Base-by-base conservation (phyloP, 2,888 invertebrate species). In the Leptinotarsa juncta region DNA sequence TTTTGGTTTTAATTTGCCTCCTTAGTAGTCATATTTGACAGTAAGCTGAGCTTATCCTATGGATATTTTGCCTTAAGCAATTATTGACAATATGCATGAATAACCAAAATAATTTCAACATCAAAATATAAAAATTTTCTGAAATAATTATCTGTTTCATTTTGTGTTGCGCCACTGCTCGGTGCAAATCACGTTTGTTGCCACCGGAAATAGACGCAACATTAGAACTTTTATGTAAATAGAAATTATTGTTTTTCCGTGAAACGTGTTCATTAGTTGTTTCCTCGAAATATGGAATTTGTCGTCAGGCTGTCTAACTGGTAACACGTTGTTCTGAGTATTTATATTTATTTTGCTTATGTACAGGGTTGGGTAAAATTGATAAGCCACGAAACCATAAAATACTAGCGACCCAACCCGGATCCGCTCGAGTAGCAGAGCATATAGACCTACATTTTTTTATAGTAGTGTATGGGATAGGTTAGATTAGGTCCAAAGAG, bases 261-360 rank as follows among this genome's bases (percentile, higher is more conserved):
- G 67, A 71, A 71, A 67, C 26, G 15, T 70, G 62, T 67, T 67
- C 55, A 66, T 71, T 74, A 71, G 42, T 71, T 66, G 53, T 62
- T 74, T 74, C 74, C 51, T 7, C 55, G 74, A 71, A 74, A 67
- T 71, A 67, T 71, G 65, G 70, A 74, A 70, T 74, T 74, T 71
- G 74, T 71, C 71, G 74, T 67, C 74, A 74, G 50, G 74, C 74
- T 74, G 74, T 74, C 74, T 74, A 26, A 62, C 32, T 62, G 62
- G 62, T 57, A 62, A 32, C 62, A 62, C 62, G 62, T 60, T 60
- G 26, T 62, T 62, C 62, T 32, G n/a, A n/a, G 62, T n/a, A 26
- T 62, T 62, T 62, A 62, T 32, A 32, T 62, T 62, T 62, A 62
- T 57, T 69, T 60, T 69, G 42, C 60, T 48, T 18, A 15, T 23